A percentile compares a stretch with the other conserved stretches of the same genome.
Conservation (phyloP, 1,140 invertebrate genomes). For the Bombus pyrosoma region DNA sequence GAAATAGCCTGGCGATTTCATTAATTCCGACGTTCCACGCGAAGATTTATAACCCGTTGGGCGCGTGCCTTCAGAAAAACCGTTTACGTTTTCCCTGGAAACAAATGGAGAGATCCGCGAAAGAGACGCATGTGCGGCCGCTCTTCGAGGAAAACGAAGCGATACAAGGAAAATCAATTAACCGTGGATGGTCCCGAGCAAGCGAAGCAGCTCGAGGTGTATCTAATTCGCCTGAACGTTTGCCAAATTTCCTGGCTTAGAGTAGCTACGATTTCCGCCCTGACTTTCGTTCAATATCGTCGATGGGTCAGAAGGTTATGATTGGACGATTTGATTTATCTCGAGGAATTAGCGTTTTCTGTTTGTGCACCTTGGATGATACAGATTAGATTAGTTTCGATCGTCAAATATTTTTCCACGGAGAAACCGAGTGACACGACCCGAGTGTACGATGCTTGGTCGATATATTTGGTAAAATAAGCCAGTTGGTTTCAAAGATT, state of each 20-base stretch:
- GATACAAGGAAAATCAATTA: constrained; percentile 28
- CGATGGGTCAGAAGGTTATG: not conserved
- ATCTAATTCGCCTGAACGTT: not conserved
- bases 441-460: too few species aligned
- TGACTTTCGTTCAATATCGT: not conserved
- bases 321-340: not conserved
- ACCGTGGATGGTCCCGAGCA: not conserved
- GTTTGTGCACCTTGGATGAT: too few species aligned
- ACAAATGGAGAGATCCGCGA: constrained; percentile 1
- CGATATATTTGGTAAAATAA: too few species aligned
- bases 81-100: not conserved
- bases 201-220: not conserved
- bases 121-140: not conserved
- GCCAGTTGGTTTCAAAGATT: too few species aligned
- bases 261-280: not conserved
- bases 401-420: too few species aligned
- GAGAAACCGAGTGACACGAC: too few species aligned
- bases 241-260: not conserved
- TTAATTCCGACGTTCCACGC: constrained; percentile 10
- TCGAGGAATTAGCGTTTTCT: not conserved
- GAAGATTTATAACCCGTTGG: constrained; percentile 10
- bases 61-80: constrained; percentile 3
- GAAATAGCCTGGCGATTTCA: constrained; percentile 7
- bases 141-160: not conserved
- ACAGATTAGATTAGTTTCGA: too few species aligned